Conservation (phyloP, 2,797 vertebrate genomes). For the Neosalanx taihuensis region DNA sequence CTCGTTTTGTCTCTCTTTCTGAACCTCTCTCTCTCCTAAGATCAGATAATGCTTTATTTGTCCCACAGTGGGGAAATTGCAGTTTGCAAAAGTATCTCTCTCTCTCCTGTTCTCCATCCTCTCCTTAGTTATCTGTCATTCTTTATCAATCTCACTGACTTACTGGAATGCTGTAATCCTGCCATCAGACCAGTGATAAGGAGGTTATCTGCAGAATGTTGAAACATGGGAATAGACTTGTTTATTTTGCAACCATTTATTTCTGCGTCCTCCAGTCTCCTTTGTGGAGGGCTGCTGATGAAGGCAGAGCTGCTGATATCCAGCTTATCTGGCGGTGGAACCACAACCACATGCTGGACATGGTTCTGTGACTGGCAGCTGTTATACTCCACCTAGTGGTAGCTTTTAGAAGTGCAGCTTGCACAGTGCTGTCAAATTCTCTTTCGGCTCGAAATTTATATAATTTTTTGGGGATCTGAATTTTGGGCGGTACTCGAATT, state of each 20-base stretch:
- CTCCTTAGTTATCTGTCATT: conserved; percentile 22
- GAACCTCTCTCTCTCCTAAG: not conserved
- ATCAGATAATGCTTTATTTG: too few species aligned
- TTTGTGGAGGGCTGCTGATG: conserved; percentile 66
- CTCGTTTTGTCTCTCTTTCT: not conserved
- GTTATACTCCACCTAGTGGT: conserved; percentile 52
- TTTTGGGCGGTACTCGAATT: too few species aligned
- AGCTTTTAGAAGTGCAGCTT: not conserved
- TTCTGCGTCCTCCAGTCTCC: conserved; percentile 47
- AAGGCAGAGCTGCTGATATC: conserved; percentile 66
- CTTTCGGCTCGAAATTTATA: too few species aligned
- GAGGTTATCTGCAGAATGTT: conserved; percentile 65
- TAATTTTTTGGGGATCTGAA: too few species aligned
- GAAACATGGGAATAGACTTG: conserved; percentile 65
- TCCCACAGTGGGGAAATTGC: too few species aligned
- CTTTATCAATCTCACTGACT: conserved; percentile 51
- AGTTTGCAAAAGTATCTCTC: not conserved
- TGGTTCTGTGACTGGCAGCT: not conserved
- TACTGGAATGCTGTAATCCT: conserved; percentile 51
- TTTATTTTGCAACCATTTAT: conserved; percentile 69
- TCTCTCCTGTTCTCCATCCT: not conserved
- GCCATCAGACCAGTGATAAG: conserved; percentile 61
- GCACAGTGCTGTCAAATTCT: too few species aligned
- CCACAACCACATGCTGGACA: conserved; percentile 48
- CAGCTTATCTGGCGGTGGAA: conserved; percentile 65